Conservation (phyloP, 1,140 invertebrate species). For the Polyergus mexicanus region DNA sequence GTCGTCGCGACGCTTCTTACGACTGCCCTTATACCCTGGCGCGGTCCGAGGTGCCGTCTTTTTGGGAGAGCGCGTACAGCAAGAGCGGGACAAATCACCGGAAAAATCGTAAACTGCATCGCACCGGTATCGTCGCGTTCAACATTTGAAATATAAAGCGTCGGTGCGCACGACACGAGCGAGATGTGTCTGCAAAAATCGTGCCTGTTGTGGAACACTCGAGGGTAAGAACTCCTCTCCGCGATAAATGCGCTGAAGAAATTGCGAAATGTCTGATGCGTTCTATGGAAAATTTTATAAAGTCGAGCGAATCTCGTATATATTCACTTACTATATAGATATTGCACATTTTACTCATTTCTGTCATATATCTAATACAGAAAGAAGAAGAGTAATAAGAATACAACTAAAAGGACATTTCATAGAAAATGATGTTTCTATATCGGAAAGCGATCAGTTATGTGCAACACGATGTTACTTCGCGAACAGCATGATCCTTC, state of each 20-base stretch:
- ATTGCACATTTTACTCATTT: conserved; percentile 15
- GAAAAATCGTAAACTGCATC: conserved; percentile 65
- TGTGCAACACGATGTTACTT: conserved; percentile 35
- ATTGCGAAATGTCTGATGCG: conserved; percentile 17
- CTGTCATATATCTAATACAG: conserved; percentile 11
- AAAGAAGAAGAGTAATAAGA: background rate
- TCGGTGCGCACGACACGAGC: conserved; percentile 47
- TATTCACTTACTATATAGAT: background rate
- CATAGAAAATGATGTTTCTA: conserved; percentile 47
- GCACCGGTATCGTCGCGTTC: background rate
- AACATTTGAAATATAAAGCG: conserved; percentile 62
- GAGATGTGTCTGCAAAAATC: conserved; percentile 30
- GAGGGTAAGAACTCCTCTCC: background rate
- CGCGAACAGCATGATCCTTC: conserved; percentile 49
- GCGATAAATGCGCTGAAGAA: conserved; percentile 7
- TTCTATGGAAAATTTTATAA: conserved; percentile 25
- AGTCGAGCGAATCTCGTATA: background rate
- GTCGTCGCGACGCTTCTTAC: conserved; percentile 62
- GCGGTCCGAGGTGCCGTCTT: background rate
- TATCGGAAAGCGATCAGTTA: conserved; percentile 47
- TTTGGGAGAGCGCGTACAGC: conserved; percentile 25
- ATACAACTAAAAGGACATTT: background rate
- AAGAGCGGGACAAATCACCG: conserved; percentile 57
- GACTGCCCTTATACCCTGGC: background rate
- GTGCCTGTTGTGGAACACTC: background rate